Base-by-base conservation (phyloP, 2,888 invertebrate species). In the Sphecodes monilicornis region DNA sequence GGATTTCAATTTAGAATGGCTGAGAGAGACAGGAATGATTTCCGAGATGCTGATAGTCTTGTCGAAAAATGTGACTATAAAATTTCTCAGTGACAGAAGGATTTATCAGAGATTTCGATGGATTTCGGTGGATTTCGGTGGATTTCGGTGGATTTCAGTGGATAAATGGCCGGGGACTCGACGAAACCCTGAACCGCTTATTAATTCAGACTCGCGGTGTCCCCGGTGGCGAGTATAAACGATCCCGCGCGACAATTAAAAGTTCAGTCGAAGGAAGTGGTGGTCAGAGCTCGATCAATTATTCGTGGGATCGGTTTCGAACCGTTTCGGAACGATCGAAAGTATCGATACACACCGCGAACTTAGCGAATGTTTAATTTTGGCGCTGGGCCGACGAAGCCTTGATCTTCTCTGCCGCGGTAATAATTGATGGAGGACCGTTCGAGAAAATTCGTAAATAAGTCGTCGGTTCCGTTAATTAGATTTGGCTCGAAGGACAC, bases 191-290 rank as follows among this genome's bases (percentile, higher is more conserved):
- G 46, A 29, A 18, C 2, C 41, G 46, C 68, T 73, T 73, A 73
- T 60, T 73, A 69, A 82, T 76, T 76, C 72, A 80, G 32, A n/a
- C 36, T 22, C 43, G 32, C 39, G 69, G 60, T 73, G 13, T 64
- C 36, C 46, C 76, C 22, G 26, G 26, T 16, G 74, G 26, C 41
- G 26, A 16, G 32, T 64, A n/a, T 39, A 64, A 74, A 54, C n/a
- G 43, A n/a, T 71, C 26, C n/a, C 50, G 57, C 39, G 18, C 16
- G 43, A 16, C 41, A 46, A 82, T 82, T 82, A 82, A 84, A 84
- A 57, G 41, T 26, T n/a, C 5, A 29, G 46, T 16, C 41, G 13
- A 54, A 77, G 74, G 77, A 77, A 82, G 76, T 50, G 82, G 76
- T 29, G 72, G 60, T 36, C 64, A 46, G 43, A n/a, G 16, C 0